Evolutionary conservation across 2,888 invertebrate species (phyloP), one percentile per base, ranked within the genome.

Genomic region (Tetragonisca angustula): DNA sequence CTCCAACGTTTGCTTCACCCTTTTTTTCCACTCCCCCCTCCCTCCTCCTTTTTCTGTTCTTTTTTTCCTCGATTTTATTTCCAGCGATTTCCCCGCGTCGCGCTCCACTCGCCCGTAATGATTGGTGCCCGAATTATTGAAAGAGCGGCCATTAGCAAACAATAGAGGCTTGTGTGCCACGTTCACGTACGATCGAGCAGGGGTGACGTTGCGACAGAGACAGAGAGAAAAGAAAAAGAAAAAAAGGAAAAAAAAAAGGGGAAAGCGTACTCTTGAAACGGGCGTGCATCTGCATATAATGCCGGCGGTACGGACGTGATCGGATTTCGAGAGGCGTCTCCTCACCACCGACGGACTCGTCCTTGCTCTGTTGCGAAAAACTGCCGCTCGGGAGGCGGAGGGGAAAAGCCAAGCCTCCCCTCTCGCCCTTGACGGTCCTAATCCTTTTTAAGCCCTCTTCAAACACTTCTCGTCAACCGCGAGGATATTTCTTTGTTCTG

Each of bases 71-170:
- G 43, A 13, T 73, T 83, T 83, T 79, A 74, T 77, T 77, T 79
- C n/a, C 59, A 67, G 0, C 84, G 52, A 76, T 82, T 78, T 71
- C 52, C 50, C 13, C 56, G n/a, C 21, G 5, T 32, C 32, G 32
- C 32, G 32, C 32, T 32, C 62, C n/a, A 69, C 27, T 54, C 79
- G 82, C n/a, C 79, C 78, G 79, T 82, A 86, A 86, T 85, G 86
- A 86, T 86, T 77, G 82, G 82, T 75, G 74, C 27, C 79, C 85
- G 85, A 86, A 85, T 85, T 82, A 82, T 85, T 82, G 86, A 86
- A 86, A 82, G 85, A 86, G 82, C 86, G 75, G 82, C 86, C 85
- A 86, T 86, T 86, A 86, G 85, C 86, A 86, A 86, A 85, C 86
- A 86, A 86, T 86, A 80, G 86, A 71, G 72, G 75, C 50, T 69